Base-by-base conservation (phyloP, 2,797 vertebrate genomes). In the Catharus ustulatus region DNA sequence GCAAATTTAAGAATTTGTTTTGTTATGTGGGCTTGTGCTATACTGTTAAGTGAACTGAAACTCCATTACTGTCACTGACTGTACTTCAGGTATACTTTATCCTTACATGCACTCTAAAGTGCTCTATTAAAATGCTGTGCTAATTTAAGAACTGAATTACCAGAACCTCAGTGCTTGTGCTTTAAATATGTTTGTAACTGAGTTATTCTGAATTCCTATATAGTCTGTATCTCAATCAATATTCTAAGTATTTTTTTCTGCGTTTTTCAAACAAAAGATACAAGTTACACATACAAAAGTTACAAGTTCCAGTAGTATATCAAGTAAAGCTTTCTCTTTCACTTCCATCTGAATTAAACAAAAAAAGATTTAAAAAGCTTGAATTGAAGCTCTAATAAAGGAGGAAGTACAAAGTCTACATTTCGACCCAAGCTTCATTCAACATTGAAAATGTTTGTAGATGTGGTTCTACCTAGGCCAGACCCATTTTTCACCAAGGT, bases 21-120 rank as follows among this genome's bases (percentile, higher is more conserved):
- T 78, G 63, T 82, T 94, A 71, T 19, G 7, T 74, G 74, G 46
- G 52, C 59, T 84, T 17, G 30, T 54, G 52, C 42, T 76, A 54
- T 27, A 69, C 38, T 67, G n/a, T 27, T 87, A 90, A 84, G 69
- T 64, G 43, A 95, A 73, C 77, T 93, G 83, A 93, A 95, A 91
- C 52, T 71, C 80, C 71, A 68, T 84, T 90, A 87, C 10, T 76
- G 71, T 66, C 76, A 93, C 66, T 74, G 69, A 88, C 57, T 82
- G 24, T 46, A 57, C 38, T 75, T 38, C 51, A 76, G 34, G 59
- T 91, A 61, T 61, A 49, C 58, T 84, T 90, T 86, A 93, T 67
- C 71, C 85, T 93, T 74, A 92, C 11, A 61, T 3, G 4, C 34
- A 52, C 57, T 63, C 43, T 51, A 29, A 93, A 94, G 69, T 42